Evolutionary conservation across 2,797 vertebrate genomes (phyloP).

Genomic region (Corythornis leucogaster): DNA sequence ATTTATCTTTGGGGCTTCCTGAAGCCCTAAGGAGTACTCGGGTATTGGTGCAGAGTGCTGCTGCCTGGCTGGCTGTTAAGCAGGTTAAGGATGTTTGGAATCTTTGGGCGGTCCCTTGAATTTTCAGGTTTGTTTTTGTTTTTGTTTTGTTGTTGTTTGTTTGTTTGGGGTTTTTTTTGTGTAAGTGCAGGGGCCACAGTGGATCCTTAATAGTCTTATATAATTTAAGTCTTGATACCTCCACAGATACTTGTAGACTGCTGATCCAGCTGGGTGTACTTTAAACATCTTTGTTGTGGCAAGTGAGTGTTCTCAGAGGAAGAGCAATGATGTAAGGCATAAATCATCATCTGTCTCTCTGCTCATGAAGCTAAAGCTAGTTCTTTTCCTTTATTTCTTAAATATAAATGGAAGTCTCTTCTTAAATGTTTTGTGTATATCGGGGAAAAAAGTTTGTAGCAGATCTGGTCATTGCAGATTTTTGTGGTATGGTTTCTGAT

Average conservation of each 20-base stretch:
- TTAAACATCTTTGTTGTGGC: background rate
- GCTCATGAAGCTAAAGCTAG: background rate
- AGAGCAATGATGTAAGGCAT: background rate
- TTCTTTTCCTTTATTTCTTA: background rate
- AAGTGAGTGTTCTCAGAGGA: background rate
- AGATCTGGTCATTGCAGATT: background rate
- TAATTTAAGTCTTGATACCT: background rate
- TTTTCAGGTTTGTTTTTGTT: background rate
- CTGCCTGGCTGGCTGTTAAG: accelerated
- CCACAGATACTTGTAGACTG: background rate
- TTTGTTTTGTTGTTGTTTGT: too few relatives aligned
- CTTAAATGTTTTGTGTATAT: background rate
- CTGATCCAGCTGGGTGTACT: background rate
- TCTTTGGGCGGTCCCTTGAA: background rate
- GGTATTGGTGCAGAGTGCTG: background rate
- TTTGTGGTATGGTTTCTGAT: background rate
- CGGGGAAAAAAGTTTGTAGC: background rate
- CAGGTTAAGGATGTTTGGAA: background rate
- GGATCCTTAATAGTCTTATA: background rate
- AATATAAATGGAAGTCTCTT: background rate
- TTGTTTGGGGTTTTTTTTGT: background rate
- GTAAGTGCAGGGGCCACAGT: background rate
- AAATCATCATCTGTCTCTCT: background rate
- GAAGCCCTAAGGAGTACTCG: background rate
- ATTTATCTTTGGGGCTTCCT: background rate